phyloP scores from a whole-genome alignment of 2,797 vertebrate genomes.

The Kryptolebias ocellatus region DNA sequence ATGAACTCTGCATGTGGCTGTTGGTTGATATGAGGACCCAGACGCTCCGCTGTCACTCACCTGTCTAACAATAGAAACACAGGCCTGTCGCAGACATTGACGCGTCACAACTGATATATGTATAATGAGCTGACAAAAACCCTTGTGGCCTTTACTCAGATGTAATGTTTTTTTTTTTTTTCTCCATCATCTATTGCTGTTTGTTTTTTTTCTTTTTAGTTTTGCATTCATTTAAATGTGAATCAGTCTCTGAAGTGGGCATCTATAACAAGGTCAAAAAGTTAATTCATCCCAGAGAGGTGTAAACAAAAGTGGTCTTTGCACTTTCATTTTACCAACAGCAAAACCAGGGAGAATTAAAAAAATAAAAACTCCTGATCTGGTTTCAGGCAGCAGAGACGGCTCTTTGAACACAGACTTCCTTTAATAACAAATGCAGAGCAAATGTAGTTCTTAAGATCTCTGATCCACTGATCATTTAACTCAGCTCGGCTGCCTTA shows the following conservation, averaged over 20 bases:
- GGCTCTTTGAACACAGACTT: conserved; percentile 49
- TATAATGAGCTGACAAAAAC: conserved; percentile 36
- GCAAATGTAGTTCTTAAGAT: conserved; percentile 55
- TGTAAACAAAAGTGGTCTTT: conserved; percentile 25
- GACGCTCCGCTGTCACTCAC: conserved; percentile 59
- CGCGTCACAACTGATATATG: conserved; percentile 40
- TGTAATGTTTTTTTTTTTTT: conserved; percentile 18
- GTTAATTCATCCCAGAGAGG: conserved; percentile 1
- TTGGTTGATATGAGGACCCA: conserved; percentile 56
- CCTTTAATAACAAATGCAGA: conserved; percentile 44
- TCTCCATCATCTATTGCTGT: conserved; percentile 7
- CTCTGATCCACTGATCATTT: conserved; percentile 55
- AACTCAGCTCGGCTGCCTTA: conserved; percentile 40
- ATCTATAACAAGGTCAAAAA: conserved; percentile 14
- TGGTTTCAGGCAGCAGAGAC: conserved; percentile 26
- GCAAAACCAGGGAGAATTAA: conserved; percentile 22
- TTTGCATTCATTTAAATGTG: conserved; percentile 19
- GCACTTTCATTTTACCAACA: conserved; percentile 21
- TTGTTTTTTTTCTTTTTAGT: conserved; percentile 7
- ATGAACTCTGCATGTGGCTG: conserved; percentile 61
- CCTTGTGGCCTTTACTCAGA: conserved; percentile 48
- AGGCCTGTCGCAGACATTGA: conserved; percentile 42
- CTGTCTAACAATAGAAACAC: conserved; percentile 60
- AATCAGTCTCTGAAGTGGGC: conserved; percentile 17
- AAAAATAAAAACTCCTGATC: background rate